phyloP scores from a whole-genome alignment of 2,113 vertebrate genomes.

The Ailuropoda melanoleuca region DNA sequence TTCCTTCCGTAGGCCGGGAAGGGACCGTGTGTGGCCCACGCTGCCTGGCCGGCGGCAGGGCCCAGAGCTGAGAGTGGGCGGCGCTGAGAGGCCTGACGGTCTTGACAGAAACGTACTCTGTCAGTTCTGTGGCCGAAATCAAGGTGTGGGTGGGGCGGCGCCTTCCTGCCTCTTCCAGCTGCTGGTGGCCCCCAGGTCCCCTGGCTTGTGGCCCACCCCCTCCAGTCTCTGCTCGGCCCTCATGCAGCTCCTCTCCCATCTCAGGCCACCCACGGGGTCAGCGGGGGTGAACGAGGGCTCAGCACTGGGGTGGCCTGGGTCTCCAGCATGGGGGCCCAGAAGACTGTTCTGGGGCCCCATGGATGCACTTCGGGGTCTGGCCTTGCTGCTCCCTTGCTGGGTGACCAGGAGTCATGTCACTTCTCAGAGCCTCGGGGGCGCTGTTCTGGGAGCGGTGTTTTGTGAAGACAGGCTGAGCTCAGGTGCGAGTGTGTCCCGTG shows the following conservation, averaged over 20 bases:
- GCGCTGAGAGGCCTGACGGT: background rate
- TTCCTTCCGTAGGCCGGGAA: rapidly evolving
- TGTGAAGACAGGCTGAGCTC: background rate
- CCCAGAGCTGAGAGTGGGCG: background rate
- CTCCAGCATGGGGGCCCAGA: background rate
- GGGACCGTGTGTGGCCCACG: background rate
- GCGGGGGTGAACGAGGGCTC: rapidly evolving
- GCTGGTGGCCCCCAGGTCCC: background rate
- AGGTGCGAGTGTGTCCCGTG: rapidly evolving
- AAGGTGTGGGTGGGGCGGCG: background rate
- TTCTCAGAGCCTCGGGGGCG: background rate
- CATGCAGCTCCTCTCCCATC: rapidly evolving
- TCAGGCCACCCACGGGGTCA: rapidly evolving
- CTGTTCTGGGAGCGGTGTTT: rapidly evolving
- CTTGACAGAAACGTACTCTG: background rate
- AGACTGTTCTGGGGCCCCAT: background rate
- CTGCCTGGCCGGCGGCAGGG: background rate
- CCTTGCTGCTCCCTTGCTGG: background rate
- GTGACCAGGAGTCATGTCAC: background rate
- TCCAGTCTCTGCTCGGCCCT: rapidly evolving
- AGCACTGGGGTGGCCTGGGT: background rate
- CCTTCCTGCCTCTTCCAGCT: background rate
- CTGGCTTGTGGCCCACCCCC: background rate
- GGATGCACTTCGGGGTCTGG: background rate
- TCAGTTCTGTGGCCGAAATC: background rate